Evolutionary conservation across 2,113 vertebrate species (phyloP).

Genomic region (Saccopteryx leptura): DNA sequence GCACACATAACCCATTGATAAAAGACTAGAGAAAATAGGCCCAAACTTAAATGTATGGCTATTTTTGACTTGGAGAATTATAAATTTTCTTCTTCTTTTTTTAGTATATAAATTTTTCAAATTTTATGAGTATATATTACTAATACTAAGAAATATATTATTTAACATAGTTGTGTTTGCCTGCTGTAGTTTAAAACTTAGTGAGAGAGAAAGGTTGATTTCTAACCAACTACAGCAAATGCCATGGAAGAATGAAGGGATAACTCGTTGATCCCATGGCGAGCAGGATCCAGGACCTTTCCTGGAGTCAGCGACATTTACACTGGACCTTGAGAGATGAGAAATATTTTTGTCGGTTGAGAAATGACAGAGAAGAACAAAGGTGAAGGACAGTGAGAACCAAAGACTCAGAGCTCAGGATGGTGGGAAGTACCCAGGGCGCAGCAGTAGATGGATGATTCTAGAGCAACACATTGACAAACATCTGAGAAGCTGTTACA

Average conservation of each 20-base stretch:
- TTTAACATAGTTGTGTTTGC: background rate
- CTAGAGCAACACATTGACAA: background rate
- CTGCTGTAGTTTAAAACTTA: background rate
- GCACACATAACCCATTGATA: background rate
- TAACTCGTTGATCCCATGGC: background rate
- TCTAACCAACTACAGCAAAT: background rate
- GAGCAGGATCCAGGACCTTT: background rate
- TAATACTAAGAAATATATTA: background rate
- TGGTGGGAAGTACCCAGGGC: background rate
- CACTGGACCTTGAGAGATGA: background rate
- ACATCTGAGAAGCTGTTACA: background rate
- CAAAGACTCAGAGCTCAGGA: background rate
- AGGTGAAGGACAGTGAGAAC: background rate
- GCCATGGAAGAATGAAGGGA: background rate
- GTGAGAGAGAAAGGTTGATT: background rate
- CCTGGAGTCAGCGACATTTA: background rate
- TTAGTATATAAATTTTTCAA: conserved; percentile 1
- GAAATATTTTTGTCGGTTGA: background rate
- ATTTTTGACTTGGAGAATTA: background rate
- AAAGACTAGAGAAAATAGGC: background rate
- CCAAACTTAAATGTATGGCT: background rate
- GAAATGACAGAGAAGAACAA: background rate
- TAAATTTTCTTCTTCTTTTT: conserved; percentile 2
- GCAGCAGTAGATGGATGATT: background rate
- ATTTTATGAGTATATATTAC: background rate